Conservation (phyloP, 53 echinoderm and acorn worm genomes). For the Patiria pectinifera region DNA sequence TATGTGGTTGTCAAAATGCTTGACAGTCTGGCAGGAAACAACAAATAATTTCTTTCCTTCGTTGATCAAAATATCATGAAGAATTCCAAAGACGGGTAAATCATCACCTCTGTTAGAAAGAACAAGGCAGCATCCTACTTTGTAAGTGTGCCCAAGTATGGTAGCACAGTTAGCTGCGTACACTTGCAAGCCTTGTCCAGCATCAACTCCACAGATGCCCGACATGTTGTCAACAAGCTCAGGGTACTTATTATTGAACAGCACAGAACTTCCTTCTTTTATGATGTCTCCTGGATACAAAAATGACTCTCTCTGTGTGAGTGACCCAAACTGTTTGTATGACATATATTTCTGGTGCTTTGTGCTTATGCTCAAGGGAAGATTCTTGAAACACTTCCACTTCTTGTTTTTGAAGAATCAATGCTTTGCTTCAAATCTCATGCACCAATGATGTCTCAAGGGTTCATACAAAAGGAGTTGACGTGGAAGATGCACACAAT, state of each 20-base stretch:
- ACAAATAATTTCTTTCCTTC: too few relatives aligned
- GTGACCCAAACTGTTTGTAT: constrained; percentile 61
- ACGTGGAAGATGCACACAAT: constrained; percentile 67
- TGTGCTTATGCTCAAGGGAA: constrained; percentile 65
- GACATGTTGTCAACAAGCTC: constrained; percentile 36
- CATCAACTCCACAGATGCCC: constrained; percentile 7
- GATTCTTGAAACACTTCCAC: constrained; percentile 75
- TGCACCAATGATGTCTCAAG: constrained; percentile 62
- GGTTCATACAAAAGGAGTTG: constrained; percentile 68
- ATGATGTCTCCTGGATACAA: constrained; percentile 66
- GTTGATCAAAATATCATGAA: too few relatives aligned
- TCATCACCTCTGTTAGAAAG: constrained; percentile 43
- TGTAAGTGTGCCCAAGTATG: constrained; percentile 61
- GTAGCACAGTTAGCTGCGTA: constrained; percentile 37
- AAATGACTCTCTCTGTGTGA: constrained; percentile 37
- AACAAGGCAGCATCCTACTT: constrained; percentile 54
- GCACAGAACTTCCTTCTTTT: constrained; percentile 56
- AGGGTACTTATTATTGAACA: constrained; percentile 12
- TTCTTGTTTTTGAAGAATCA: constrained; percentile 54
- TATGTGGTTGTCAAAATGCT: too few relatives aligned
- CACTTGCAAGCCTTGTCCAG: not conserved
- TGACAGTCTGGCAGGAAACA: too few relatives aligned
- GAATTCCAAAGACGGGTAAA: too few relatives aligned
- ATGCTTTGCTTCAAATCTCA: constrained; percentile 75
- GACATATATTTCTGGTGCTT: constrained; percentile 77